phyloP scores from a whole-genome alignment of 2,888 invertebrate genomes.

The Xestia sexstrigata region DNA sequence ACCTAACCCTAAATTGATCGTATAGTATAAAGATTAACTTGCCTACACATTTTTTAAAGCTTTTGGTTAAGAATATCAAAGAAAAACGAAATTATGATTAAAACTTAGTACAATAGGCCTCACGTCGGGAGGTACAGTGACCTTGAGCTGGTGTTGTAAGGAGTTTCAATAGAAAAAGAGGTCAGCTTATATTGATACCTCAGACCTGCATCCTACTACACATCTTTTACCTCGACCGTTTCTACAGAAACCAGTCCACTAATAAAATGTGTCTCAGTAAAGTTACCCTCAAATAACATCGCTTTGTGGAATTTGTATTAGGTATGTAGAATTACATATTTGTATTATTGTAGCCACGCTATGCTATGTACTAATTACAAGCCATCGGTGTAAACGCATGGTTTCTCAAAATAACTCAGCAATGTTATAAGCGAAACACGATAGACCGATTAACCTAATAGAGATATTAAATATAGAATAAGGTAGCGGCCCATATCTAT shows the following conservation, averaged over 20 bases:
- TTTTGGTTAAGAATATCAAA: not conserved
- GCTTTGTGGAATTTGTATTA: not conserved
- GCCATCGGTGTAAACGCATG: not conserved
- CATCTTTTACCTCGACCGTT: not conserved
- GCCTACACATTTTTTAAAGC: not conserved
- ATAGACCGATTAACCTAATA: slow-evolving; percentile 36
- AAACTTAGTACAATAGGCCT: not conserved
- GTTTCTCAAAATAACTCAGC: slow-evolving; percentile 20
- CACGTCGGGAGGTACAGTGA: not conserved
- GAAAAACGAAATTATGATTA: not conserved
- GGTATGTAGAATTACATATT: too few species aligned
- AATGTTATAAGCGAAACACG: slow-evolving; percentile 16
- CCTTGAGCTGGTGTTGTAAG: not conserved
- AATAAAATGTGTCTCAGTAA: not conserved
- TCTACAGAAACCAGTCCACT: not conserved
- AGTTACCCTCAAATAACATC: not conserved
- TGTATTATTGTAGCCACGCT: too few species aligned
- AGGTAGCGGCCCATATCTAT: slow-evolving; percentile 28
- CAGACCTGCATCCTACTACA: not conserved
- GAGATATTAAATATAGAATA: slow-evolving; percentile 3
- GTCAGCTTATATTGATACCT: not conserved
- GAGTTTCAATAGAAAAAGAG: not conserved
- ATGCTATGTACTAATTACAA: not conserved
- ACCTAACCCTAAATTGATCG: not conserved
- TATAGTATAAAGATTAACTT: not conserved